Evolutionary conservation across 2,797 vertebrate species (phyloP).

Genomic region (Melanogrammus aeglefinus): DNA sequence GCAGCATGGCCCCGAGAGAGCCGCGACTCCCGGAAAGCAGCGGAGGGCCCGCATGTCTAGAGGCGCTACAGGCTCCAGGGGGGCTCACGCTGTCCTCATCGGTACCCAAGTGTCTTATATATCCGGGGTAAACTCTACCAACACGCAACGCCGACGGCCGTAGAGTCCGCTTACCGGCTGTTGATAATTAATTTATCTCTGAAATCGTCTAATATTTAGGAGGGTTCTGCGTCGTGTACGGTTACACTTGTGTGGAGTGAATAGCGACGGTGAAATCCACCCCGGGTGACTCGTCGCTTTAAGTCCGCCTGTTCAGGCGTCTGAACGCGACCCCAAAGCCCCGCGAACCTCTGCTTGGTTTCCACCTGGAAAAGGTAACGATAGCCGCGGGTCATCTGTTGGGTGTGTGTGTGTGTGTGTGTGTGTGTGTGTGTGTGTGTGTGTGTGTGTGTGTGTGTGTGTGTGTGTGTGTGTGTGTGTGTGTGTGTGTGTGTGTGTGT

Average conservation of each 20-base stretch:
- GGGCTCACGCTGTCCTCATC: not conserved
- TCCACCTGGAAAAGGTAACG: conserved; percentile 76
- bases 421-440: no score
- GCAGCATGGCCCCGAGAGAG: no score
- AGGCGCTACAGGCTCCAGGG: not conserved
- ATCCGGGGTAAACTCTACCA: conserved; percentile 66
- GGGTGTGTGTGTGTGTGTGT: conserved; percentile 8
- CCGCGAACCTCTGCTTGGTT: conserved; percentile 48
- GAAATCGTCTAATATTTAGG: conserved; percentile 72
- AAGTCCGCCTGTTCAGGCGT: conserved; percentile 41
- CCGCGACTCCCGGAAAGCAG: not conserved
- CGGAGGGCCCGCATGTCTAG: not conserved
- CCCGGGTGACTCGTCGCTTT: conserved; percentile 28
- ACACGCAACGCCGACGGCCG: conserved; percentile 51
- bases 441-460: no score
- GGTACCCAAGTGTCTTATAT: conserved; percentile 42
- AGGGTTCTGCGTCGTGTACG: conserved; percentile 52
- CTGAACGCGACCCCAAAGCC: conserved; percentile 25
- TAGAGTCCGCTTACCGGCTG: conserved; percentile 79
- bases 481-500: not conserved
- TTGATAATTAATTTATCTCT: conserved; percentile 69
- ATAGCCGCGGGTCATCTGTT: conserved; percentile 59
- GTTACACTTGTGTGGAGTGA: conserved; percentile 70
- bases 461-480: no score
- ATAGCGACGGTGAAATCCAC: conserved; percentile 72